phyloP scores from a whole-genome alignment of 2,113 vertebrate genomes.

The Lota lota region DNA sequence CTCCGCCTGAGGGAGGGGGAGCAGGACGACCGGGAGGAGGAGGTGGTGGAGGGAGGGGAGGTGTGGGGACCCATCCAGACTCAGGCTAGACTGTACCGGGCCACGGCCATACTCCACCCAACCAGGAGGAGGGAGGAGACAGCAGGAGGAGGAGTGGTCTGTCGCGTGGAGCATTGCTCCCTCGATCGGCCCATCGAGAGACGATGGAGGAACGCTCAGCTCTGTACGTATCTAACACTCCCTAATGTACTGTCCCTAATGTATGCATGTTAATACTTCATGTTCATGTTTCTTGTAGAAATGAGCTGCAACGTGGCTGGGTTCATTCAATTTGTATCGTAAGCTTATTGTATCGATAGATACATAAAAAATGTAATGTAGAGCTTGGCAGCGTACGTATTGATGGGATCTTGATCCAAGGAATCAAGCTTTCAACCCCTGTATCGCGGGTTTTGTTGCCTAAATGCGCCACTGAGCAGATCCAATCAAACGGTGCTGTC shows the following conservation, averaged over 20 bases:
- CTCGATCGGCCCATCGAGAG: constrained; percentile 64
- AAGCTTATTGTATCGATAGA: too few species aligned
- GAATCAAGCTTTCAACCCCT: too few species aligned
- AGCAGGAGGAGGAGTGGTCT: constrained; percentile 55
- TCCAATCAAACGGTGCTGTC: too few species aligned
- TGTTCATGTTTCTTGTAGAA: too few species aligned
- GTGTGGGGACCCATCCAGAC: constrained; percentile 72
- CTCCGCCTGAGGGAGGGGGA: constrained; percentile 54
- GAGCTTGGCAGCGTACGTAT: too few species aligned
- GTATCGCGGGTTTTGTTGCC: too few species aligned
- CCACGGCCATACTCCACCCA: constrained; percentile 51
- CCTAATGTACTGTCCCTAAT: not conserved
- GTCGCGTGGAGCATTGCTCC: constrained; percentile 71
- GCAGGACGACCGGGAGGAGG: constrained; percentile 59
- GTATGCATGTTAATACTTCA: too few species aligned
- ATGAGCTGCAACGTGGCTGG: too few species aligned
- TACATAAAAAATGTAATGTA: too few species aligned
- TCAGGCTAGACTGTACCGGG: constrained; percentile 53
- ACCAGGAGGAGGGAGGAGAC: constrained; percentile 15
- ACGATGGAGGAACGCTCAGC: constrained; percentile 56
- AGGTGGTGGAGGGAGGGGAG: constrained; percentile 58
- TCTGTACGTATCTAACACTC: constrained; percentile 44
- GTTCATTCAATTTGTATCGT: too few species aligned
- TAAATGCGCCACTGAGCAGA: too few species aligned
- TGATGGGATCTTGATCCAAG: too few species aligned